phyloP scores from a whole-genome alignment of 1,140 invertebrate genomes.

The Cotesia glomerata region DNA sequence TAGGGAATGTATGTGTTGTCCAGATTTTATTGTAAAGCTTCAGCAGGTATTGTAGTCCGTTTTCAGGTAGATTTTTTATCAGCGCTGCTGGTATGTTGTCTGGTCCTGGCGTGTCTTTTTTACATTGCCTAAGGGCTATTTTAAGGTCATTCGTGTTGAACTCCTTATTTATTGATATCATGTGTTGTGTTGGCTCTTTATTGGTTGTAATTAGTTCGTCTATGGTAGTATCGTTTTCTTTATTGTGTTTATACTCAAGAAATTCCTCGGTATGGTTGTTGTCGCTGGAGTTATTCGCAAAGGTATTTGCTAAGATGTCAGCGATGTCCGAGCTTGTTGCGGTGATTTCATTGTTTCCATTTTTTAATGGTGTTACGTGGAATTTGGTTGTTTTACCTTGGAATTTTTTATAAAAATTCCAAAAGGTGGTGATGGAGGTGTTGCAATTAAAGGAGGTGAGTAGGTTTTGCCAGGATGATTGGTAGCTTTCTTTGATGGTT shows the following conservation, averaged over 20 bases:
- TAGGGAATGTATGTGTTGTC: conserved; percentile 35
- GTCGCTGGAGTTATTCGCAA: conserved; percentile 41
- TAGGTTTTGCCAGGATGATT: too few relatives aligned
- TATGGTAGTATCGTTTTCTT: background rate
- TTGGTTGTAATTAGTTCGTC: background rate
- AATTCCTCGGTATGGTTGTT: conserved; percentile 30
- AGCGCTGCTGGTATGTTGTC: conserved; percentile 34
- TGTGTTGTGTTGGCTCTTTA: background rate
- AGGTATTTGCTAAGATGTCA: conserved; percentile 37
- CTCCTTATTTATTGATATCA: background rate
- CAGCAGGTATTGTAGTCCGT: conserved; percentile 31
- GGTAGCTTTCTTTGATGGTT: too few relatives aligned
- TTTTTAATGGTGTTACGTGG: too few relatives aligned
- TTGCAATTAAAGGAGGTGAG: too few relatives aligned
- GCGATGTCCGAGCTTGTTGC: conserved; percentile 30
- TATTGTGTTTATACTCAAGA: background rate
- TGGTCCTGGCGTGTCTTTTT: conserved; percentile 30
- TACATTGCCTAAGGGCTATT: background rate
- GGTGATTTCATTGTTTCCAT: too few relatives aligned
- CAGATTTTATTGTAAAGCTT: conserved; percentile 43
- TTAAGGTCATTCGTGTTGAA: conserved; percentile 3
- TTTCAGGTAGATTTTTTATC: conserved; percentile 38
- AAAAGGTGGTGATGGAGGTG: too few relatives aligned
- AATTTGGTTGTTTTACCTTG: background rate
- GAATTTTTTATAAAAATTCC: too few relatives aligned